Base-by-base conservation (phyloP, 2,113 vertebrate genomes). In the Sula dactylatra region DNA sequence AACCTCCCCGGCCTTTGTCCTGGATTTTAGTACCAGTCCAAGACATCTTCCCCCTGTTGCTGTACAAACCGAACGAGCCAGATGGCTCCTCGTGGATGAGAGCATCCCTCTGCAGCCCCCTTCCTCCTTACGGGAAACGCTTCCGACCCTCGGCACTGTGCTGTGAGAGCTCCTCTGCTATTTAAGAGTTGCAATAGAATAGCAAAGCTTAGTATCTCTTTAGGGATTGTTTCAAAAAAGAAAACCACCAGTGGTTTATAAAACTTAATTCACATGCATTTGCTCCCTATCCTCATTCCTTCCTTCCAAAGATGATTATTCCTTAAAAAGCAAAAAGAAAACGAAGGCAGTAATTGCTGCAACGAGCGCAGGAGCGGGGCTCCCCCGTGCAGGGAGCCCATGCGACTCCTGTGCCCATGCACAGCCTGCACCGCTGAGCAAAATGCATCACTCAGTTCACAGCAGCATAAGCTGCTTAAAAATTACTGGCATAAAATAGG, bases 391-490 rank as follows among this genome's bases (percentile, higher is more conserved):
- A 0, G 34, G 49, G 61, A 40, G 45, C 58, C 56, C 61, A 13
- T 3, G 58, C 8, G 3, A 24, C 42, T 80, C 84, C 64, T 1
- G 34, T 32, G 76, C 67, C 83, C 19, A 1, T 9, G 89, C 86
- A 45, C 69, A 32, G 45, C n/a, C 27, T 7, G 45, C 54, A 26
- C 26, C 9, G 9, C 59, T 6, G 34, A 32, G 88, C 49, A 64
- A 40, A 38, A 49, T 3, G 49, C 65, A 49, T 65, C 24, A 1
- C 69, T 70, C 45, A 1, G 5, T 38, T 66, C 77, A 40, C 72
- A 89, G 67, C 84, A 20, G 44, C 50, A 6, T 64, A 85, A 90
- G 83, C 84, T 61, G 91, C 87, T 96, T 96, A 93, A 74, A 80
- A 96, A 67, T 44, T 40, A 72, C 73, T 44, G 47, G 20, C 84